These are phyloP conservation scores for Apodemus speciosus DNA, from an alignment of 2,113 vertebrate species.

Conservation along the genomic window DNA sequence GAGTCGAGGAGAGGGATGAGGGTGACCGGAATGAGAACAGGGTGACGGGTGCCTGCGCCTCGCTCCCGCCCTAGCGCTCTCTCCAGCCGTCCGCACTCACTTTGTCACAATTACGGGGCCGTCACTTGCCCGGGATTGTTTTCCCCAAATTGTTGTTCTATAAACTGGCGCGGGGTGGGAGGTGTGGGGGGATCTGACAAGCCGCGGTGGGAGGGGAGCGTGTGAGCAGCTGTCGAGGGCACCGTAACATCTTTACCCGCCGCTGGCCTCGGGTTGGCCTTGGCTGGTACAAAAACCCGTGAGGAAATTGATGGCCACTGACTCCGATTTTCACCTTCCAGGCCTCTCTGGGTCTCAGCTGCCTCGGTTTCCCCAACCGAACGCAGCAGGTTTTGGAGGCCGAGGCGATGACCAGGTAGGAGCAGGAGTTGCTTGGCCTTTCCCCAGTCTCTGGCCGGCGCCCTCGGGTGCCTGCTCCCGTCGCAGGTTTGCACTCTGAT, in stretches of 20 bases:
- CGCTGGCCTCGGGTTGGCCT: neutral
- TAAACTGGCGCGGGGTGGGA: slow-evolving; percentile 64
- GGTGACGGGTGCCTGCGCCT: slow-evolving; percentile 16
- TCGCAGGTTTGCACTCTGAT: no score
- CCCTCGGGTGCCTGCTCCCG: neutral
- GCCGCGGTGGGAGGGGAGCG: neutral
- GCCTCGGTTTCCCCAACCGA: slow-evolving; percentile 56
- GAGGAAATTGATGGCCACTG: neutral
- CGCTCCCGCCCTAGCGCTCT: slow-evolving; percentile 61
- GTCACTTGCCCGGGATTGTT: slow-evolving; percentile 80
- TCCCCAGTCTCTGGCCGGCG: neutral
- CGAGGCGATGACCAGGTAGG: neutral
- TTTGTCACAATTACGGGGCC: slow-evolving; percentile 83
- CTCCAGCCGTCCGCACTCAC: slow-evolving; percentile 72
- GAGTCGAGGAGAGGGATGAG: slow-evolving; percentile 63
- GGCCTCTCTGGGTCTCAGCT: neutral
- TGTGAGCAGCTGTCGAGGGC: neutral
- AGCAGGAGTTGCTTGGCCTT: neutral
- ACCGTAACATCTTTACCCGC: neutral
- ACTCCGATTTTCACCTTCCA: neutral
- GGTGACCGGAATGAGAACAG: slow-evolving; percentile 72
- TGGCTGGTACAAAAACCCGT: neutral
- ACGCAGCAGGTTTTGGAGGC: neutral
- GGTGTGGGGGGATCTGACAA: slow-evolving; percentile 24
- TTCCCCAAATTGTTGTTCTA: slow-evolving; percentile 81